Evolutionary conservation across 2,797 vertebrate species (phyloP).

Genomic region (Atherinosoma microstoma): DNA sequence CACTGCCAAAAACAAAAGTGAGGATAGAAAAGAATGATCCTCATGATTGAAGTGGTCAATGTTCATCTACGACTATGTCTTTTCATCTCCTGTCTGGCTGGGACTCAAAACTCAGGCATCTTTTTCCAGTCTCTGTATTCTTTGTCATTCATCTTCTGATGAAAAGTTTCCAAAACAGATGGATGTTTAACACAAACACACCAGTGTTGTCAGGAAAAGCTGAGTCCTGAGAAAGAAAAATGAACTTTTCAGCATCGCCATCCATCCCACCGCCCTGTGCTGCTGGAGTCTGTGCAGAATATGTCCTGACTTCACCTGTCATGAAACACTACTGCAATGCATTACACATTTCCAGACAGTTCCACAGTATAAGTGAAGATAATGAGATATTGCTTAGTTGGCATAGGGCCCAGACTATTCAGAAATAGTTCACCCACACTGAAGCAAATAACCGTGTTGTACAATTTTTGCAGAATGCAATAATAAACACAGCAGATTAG

Average conservation of each 20-base stretch:
- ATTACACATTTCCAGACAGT: constrained; percentile 19
- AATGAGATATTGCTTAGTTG: constrained; percentile 23
- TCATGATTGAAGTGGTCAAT: constrained; percentile 9
- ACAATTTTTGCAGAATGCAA: constrained; percentile 33
- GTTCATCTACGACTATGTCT: constrained; percentile 2
- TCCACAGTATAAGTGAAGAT: constrained; percentile 27
- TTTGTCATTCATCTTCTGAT: constrained; percentile 2
- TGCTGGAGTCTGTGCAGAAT: constrained; percentile 10
- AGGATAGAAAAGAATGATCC: constrained; percentile 26
- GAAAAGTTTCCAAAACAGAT: constrained; percentile 31
- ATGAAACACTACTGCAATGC: constrained; percentile 18
- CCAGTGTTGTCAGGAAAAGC: constrained; percentile 18
- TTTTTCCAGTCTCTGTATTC: constrained; percentile 1
- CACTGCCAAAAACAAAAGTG: constrained; percentile 35
- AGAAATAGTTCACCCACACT: constrained; percentile 8
- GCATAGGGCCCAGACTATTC: constrained; percentile 22
- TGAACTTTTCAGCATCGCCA: constrained; percentile 2
- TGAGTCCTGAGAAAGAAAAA: constrained; percentile 25
- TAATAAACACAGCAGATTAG: constrained; percentile 47
- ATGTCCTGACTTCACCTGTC: constrained; percentile 27
- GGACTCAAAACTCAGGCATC: background rate
- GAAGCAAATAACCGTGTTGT: background rate
- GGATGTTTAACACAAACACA: constrained; percentile 17
- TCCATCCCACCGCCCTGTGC: constrained; percentile 4
- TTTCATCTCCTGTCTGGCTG: background rate